These are phyloP conservation scores for Sphyrna mokarran DNA, from an alignment of 2,113 vertebrate genomes.

Conservation along the genomic window DNA sequence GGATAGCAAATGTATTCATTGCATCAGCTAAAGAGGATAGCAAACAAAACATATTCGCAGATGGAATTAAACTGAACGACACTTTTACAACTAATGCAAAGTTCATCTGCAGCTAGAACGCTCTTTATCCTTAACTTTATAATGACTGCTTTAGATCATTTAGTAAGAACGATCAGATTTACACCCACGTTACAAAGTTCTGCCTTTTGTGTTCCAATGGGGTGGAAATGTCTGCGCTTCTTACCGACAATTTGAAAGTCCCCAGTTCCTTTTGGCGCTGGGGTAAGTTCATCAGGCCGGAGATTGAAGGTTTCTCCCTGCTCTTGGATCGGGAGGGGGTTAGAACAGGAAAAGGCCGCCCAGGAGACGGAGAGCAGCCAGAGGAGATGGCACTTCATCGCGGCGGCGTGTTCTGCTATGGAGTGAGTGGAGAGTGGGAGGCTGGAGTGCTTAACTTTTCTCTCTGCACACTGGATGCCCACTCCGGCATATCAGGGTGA, in stretches of 20 bases:
- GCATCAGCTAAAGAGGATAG: neutral
- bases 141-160: neutral
- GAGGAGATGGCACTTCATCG: neutral
- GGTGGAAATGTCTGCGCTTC: neutral
- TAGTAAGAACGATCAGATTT: slow-evolving; percentile 40
- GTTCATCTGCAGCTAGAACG: neutral
- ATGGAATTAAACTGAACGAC: neutral
- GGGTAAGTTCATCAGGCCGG: neutral
- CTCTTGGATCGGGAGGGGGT: neutral
- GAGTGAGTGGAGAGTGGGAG: neutral
- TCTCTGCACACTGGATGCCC: neutral
- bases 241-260: neutral
- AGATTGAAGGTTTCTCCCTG: neutral
- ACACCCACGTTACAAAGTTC: slow-evolving; percentile 12
- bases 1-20: neutral
- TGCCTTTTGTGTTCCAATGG: neutral
- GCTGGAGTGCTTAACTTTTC: neutral
- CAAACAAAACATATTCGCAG: neutral
- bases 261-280: neutral
- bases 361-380: neutral
- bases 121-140: neutral
- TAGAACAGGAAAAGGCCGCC: neutral
- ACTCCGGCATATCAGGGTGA: neutral
- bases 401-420: neutral
- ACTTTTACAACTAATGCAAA: neutral